Base-by-base conservation (phyloP, 1,140 invertebrate species). In the Drosophila equinoxialis region DNA sequence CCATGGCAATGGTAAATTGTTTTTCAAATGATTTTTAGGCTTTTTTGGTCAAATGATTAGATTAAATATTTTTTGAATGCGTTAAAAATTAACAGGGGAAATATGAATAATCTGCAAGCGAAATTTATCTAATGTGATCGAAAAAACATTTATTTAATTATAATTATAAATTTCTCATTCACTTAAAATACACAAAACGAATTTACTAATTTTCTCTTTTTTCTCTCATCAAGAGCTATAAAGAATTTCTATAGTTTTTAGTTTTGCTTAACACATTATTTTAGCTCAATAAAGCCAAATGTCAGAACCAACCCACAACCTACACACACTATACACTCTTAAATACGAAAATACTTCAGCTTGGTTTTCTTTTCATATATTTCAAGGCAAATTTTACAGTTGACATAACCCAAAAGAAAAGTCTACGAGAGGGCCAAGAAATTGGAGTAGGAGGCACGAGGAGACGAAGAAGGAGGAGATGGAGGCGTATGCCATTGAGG, bases 401-500 rank as follows among this genome's bases (percentile, higher is more conserved):
- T 86, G 82, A 86, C 82, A 85, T 86, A 81, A 72, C 68, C 60
- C 62, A 72, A 76, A 59, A 51, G 45, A 51, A 51, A 51, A 51
- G 45, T 51, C 45, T 20, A 51, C 17, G 17, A 77, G 74, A 72
- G 74, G 72, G 65, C 65, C 65, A 74, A 20, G 41, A 33, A 65
- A 20, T 37, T 35, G 26, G n/a, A 13, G 23, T 26, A 33, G 33
- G 45, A n/a, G 8, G 23, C 11, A 1, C 8, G 11, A 11, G 0
- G 23, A 6, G 7, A 23, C 23, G 20, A n/a, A 33, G 41, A 33
- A 33, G 23, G 17, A 33, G 54, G 41, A 57, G 1, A 11, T 33
- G 59, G 30, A 77, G 60, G 66, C 76, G 67, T 75, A 57, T 89
- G 67, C 71, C 79, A 90, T 75, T 90, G 81, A 90, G 59, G 83